Base-by-base conservation (phyloP, 1,140 invertebrate genomes). In the Drosophila eugracilis region DNA sequence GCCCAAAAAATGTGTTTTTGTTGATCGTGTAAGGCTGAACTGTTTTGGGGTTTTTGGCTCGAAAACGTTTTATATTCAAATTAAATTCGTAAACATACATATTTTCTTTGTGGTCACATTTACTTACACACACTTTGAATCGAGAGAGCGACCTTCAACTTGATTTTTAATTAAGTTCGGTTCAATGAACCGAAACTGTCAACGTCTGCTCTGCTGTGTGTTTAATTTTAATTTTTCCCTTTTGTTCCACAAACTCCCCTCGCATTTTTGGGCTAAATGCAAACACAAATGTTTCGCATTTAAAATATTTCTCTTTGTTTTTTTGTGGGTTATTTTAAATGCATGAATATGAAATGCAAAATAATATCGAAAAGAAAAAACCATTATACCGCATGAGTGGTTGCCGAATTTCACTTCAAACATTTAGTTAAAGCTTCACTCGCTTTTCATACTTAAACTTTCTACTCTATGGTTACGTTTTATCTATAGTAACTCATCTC, bases 81-180 rank as follows among this genome's bases (percentile, higher is more conserved):
- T 72, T 22, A 48, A 22, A 58, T 22, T 22, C 24, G 62, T 57
- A 50, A 60, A 45, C 44, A 28, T 14, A 30, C 24, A 28, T 47
- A 47, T 78, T 75, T 54, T 71, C 57, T 57, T 78, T 65, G 58
- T 55, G 21, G 21, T 19, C 34, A 52, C 71, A 39, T 63, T 54
- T 58, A 24, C 28, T 54, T 58, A 24, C 28, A 15, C 28, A 17
- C 52, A 39, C 22, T 28, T 15, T 36, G 30, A 34, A 41, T 7
- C 32, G 19, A 42, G 70, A 49, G 49, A 75, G 54, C 71, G 83
- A 88, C 83, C 83, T 88, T 88, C 83, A 88, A 88, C 83, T 88
- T 88, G 83, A 88, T 88, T 88, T 86, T 88, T 83, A 88, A 88
- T 88, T 88, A 78, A 88, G 70, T 88, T 78, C 84, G 49, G 83